phyloP scores from a whole-genome alignment of 2,797 vertebrate species.

The Chelon auratus region DNA sequence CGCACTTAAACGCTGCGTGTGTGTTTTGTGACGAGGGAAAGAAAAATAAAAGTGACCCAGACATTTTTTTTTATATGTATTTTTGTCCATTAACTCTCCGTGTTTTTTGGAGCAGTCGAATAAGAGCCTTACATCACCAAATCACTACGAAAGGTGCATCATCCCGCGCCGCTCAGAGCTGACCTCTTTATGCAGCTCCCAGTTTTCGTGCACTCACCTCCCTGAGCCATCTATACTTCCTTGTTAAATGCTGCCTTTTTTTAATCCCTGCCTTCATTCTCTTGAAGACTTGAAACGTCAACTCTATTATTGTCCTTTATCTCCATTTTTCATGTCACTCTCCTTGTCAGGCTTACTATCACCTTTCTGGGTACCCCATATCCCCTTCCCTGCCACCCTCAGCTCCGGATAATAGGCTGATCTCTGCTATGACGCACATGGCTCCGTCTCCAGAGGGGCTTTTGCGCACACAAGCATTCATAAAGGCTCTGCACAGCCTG shows the following conservation, averaged over 20 bases:
- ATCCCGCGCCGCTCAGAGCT: slow-evolving; percentile 37
- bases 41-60: slow-evolving; percentile 47
- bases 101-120: slow-evolving; percentile 42
- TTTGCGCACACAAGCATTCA: slow-evolving; percentile 78
- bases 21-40: slow-evolving; percentile 15
- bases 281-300: slow-evolving; percentile 27
- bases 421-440: slow-evolving; percentile 78
- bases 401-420: slow-evolving; percentile 77
- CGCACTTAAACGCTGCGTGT: slow-evolving; percentile 10
- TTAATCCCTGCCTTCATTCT: slow-evolving; percentile 14
- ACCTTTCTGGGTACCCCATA: slow-evolving; percentile 62
- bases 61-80: slow-evolving; percentile 14
- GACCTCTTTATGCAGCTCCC: slow-evolving; percentile 43
- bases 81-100: slow-evolving; percentile 4
- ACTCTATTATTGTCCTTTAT: slow-evolving; percentile 32
- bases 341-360: slow-evolving; percentile 50
- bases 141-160: slow-evolving; percentile 39
- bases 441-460: slow-evolving; percentile 75
- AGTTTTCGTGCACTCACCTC: slow-evolving; percentile 14
- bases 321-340: slow-evolving; percentile 37
- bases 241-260: not conserved
- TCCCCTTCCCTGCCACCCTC: slow-evolving; percentile 59
- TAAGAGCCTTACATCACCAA: slow-evolving; percentile 56
- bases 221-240: not conserved
- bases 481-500: slow-evolving; percentile 63